Evolutionary conservation across 30 jellyfish, hydroid and myxozoan species (phyloP), one percentile per base, ranked within the genome.

Genomic region (Mastigias papua): DNA sequence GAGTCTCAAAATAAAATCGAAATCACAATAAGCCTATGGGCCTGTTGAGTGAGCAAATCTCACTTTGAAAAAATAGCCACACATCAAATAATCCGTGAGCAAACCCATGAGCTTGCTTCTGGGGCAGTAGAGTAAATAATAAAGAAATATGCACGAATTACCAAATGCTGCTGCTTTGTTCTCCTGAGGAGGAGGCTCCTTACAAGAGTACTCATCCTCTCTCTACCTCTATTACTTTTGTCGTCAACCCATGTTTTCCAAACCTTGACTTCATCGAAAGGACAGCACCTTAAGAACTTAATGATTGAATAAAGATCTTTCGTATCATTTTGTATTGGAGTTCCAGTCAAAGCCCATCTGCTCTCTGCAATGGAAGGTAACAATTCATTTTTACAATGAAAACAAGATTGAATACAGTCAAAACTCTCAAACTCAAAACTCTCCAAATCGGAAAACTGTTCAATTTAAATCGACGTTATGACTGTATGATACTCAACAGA

Each of bases 281-380:
- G 99, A 10, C 97, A 79, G 46, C 93, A 96, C 13, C 97, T 89
- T 83, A 94, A 74, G 64, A 94, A 94, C 63, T 94, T 94, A 28
- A 94, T 62, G 17, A 94, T 92, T 22, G 98, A 88, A 73, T 76
- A 94, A 17, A 94, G 74, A 64, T 94, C 99, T 91, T 78, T 73
- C 64, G 97, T 89, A 46, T 85, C 58, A 62, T 94, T 94, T 73
- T 94, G 99, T 16, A 94, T 89, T 8, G 99, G 99, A 8, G 99
- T 94, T 15, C 99, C 99, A 20, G 99, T 94, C 35, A 94, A 90
- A 6, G 94, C 96, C 99, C 99, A 94, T 27, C 97, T 84, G 82
- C 95, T 84, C 48, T 89, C 98, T 93, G 67, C 7, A 51, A 51
- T 1, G n/a, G n/a, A n/a, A 51, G 27, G 17, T 5, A 16, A 51